Conservation (phyloP, 2,113 vertebrate species). For the Capricornis sumatraensis region DNA sequence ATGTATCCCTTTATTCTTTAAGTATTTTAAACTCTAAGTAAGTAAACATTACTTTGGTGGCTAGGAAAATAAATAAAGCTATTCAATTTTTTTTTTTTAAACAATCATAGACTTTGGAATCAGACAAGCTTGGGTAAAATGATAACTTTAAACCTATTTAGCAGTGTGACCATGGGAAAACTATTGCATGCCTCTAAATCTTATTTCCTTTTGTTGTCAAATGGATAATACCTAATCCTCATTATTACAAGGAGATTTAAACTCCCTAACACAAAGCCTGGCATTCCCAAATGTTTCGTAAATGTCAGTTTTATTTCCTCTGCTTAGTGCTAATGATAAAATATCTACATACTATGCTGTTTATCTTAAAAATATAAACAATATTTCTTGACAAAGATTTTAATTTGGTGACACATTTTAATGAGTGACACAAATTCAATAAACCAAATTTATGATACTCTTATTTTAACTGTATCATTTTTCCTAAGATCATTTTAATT, state of each 20-base stretch:
- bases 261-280: background rate
- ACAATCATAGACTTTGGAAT: background rate
- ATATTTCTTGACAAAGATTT: background rate
- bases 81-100: background rate
- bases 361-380: background rate
- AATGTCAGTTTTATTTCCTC: background rate
- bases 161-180: background rate
- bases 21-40: background rate
- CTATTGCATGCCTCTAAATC: background rate
- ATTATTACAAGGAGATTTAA: background rate
- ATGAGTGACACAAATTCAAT: background rate
- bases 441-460: background rate
- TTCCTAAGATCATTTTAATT: background rate
- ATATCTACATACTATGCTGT: background rate
- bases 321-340: background rate
- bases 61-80: background rate
- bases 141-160: background rate
- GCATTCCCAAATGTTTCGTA: background rate
- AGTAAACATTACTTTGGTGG: background rate
- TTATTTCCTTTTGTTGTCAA: background rate
- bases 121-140: background rate
- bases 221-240: background rate
- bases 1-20: background rate
- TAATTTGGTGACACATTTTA: background rate
- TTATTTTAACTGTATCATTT: background rate